Evolutionary conservation across 2,113 vertebrate species (phyloP).

Genomic region (Centrocercus urophasianus): DNA sequence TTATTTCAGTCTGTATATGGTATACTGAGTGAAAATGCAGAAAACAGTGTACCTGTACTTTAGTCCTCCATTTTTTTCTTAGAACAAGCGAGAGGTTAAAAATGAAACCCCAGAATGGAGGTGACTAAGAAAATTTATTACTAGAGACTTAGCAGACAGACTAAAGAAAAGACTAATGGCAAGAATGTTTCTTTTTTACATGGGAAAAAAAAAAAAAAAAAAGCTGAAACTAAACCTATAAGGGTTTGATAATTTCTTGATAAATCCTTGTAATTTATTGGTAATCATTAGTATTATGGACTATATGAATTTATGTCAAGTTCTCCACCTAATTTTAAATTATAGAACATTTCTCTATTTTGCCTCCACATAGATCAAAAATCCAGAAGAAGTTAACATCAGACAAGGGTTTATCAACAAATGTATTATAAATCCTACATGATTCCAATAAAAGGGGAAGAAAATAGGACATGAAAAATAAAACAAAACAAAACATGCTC

Average conservation of each 20-base stretch:
- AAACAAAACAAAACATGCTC: neutral
- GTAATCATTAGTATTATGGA: neutral
- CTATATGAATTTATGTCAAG: neutral
- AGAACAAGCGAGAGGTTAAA: neutral
- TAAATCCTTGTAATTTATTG: fast-evolving
- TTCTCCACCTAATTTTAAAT: neutral
- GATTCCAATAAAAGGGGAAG: neutral
- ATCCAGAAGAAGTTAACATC: neutral
- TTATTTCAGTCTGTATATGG: neutral
- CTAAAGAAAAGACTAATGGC: neutral
- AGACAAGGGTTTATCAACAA: neutral
- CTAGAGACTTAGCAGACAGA: neutral
- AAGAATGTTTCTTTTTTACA: neutral
- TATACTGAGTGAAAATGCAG: neutral
- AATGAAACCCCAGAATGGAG: neutral
- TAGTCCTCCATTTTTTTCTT: neutral
- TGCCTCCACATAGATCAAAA: neutral
- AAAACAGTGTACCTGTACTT: neutral
- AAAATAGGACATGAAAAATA: neutral
- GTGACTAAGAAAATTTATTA: neutral
- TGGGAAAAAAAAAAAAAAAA: neutral
- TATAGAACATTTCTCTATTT: neutral
- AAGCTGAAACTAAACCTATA: neutral
- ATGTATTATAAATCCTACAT: neutral
- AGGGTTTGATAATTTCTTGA: neutral